Base-by-base conservation (phyloP, 2,113 vertebrate genomes). In the Desmodus rotundus region DNA sequence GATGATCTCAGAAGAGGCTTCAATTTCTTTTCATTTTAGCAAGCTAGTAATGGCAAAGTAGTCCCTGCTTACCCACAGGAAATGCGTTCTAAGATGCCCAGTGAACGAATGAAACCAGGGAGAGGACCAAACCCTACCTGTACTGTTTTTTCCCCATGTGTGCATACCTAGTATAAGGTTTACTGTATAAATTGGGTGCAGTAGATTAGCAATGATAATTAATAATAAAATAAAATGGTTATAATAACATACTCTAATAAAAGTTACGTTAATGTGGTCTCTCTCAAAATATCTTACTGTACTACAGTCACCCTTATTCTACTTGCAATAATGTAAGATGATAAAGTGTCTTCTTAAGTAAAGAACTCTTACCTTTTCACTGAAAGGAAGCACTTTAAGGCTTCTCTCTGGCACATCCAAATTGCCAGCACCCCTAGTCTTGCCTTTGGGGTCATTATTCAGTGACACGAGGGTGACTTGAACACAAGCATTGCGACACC, bases 1-100 rank as follows among this genome's bases (percentile, higher is more conserved):
- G 68, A 95, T 93, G 68, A 61, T 67, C 56, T 93, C 63, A 43
- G 72, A 94, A 94, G 68, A 16, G 65, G 31, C 68, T 80, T 45
- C 28, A 6, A 28, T 88, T 82, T 86, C 85, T 72, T 68, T 78
- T 85, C 65, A 38, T 58, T 74, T 87, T 58, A 84, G 36, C 67
- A 80, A 85, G 56, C 15, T 43, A 33, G 63, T 22, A 41, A 88
- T 17, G 24, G n/a, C 3, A 61, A 0, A 28, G 68, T 22, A 8
- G 56, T 14, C 28, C 28, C 28, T 26, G 4, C 56, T 82, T 22
- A 63, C 4, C 56, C 56, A 33, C 56, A 12, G 80, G 54, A 82
- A 61, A 61, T 82, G 7, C 14, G 5, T 45, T 20, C 26, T 56
- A 61, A 33, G 80, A 14, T 26, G 16, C 17, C 80, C 41, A n/a